Conservation (phyloP, 2,888 invertebrate species). For the Tipula lateralis region DNA sequence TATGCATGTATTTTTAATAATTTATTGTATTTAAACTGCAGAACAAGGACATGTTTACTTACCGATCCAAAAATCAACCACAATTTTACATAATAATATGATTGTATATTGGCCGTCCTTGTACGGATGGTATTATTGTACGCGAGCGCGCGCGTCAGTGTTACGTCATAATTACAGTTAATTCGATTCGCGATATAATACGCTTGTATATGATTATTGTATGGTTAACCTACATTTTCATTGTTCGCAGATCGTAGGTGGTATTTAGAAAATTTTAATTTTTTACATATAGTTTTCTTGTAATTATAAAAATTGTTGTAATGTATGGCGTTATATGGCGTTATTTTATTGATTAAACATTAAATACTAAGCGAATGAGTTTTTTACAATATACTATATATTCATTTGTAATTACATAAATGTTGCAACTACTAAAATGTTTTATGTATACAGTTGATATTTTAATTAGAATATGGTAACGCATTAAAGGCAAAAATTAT, state of each 20-base stretch:
- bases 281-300: background rate
- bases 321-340: background rate
- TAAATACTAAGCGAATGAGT: too few species aligned
- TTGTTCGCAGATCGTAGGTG: background rate
- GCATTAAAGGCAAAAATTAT: too few species aligned
- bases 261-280: constrained; percentile 4
- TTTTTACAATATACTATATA: background rate
- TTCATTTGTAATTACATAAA: background rate
- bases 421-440: too few species aligned
- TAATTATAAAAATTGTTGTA: background rate
- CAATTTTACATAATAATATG: background rate
- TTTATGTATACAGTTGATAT: too few species aligned
- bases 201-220: background rate
- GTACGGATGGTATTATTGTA: background rate
- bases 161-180: too few species aligned
- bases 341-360: background rate
- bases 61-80: background rate
- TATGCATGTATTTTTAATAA: background rate
- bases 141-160: background rate
- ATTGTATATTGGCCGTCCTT: background rate
- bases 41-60: background rate
- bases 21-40: background rate
- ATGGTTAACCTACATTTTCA: background rate
- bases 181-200: background rate
- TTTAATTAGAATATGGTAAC: too few species aligned